Conservation (phyloP, 2,797 vertebrate genomes). For the Mus spretus region DNA sequence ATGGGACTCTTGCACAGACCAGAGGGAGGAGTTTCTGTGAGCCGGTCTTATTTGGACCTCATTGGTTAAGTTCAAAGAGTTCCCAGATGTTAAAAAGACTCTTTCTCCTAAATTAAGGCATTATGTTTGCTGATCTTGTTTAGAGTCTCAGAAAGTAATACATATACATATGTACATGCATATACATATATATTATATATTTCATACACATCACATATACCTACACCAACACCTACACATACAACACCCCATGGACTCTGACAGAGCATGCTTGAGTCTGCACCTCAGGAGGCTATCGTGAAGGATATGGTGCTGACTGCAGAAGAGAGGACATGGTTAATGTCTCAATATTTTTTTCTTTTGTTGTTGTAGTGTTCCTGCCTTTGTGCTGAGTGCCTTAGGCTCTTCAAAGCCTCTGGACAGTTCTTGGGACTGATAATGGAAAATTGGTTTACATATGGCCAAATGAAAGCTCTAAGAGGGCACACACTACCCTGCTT, state of each 20-base stretch:
- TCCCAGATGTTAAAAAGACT: slow-evolving; percentile 3
- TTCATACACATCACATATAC: background rate
- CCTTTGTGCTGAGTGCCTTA: background rate
- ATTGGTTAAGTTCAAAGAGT: background rate
- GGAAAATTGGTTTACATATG: slow-evolving; percentile 24
- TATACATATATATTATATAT: background rate
- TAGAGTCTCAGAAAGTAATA: slow-evolving; percentile 11
- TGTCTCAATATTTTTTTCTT: background rate
- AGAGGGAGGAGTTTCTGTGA: background rate
- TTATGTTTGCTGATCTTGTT: slow-evolving; percentile 45
- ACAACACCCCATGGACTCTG: background rate
- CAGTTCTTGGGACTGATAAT: background rate
- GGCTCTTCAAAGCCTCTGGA: background rate
- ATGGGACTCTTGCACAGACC: background rate
- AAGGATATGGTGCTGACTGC: background rate
- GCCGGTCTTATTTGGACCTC: slow-evolving; percentile 8
- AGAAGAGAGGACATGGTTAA: background rate
- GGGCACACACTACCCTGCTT: background rate
- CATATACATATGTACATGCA: background rate
- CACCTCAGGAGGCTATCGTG: background rate
- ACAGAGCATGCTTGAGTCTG: background rate
- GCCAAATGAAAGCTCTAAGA: slow-evolving; percentile 1
- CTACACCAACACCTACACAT: background rate
- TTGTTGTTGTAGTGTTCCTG: background rate
- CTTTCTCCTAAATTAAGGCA: slow-evolving; percentile 16